Conservation (phyloP, 1,140 invertebrate genomes). For the Lepidurus apus region DNA sequence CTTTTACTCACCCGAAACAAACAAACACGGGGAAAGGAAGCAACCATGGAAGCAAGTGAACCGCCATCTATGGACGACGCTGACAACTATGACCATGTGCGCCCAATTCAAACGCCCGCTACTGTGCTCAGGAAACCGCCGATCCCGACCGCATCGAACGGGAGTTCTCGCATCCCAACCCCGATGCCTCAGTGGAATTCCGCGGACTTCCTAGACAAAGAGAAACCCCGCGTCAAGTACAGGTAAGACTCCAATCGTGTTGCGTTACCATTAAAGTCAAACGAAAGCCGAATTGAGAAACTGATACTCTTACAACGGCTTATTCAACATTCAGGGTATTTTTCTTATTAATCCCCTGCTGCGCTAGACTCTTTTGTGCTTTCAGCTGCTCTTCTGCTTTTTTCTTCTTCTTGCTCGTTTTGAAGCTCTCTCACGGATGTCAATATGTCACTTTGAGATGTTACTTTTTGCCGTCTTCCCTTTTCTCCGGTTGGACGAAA, state of each 20-base stretch:
- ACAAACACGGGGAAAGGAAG: constrained; percentile 4
- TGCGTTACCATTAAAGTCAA: neutral
- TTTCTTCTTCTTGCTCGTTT: neutral
- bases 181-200: neutral
- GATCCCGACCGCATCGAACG: neutral
- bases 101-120: neutral
- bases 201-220: neutral
- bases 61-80: neutral
- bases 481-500: neutral
- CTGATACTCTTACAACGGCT: neutral
- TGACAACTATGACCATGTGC: neutral
- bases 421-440: neutral
- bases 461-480: neutral
- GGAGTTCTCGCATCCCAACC: neutral
- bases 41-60: neutral
- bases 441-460: constrained; percentile 10
- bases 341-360: neutral
- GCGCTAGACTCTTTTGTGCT: neutral
- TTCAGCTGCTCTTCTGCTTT: neutral
- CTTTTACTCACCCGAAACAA: neutral
- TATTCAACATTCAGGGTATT: neutral
- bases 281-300: neutral
- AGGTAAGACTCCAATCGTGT: neutral
- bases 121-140: neutral
- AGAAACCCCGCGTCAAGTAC: neutral